These are phyloP conservation scores for Hoplias malabaricus DNA, from an alignment of 2,113 vertebrate species.

Conservation along the genomic window DNA sequence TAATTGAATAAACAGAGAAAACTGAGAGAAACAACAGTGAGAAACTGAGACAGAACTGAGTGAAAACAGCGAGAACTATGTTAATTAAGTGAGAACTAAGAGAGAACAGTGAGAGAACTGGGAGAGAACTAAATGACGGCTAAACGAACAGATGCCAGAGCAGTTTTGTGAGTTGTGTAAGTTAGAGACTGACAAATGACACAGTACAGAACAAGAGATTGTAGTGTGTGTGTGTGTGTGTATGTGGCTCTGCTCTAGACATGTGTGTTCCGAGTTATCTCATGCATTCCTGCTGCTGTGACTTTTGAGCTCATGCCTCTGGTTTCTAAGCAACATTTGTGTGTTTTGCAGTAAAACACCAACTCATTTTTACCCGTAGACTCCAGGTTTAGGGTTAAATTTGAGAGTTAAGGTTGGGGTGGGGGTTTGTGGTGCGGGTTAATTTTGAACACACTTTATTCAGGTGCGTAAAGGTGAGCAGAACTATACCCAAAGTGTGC, in stretches of 20 bases:
- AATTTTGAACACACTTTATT: too few species aligned
- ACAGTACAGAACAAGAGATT: neutral
- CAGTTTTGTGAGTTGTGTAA: neutral
- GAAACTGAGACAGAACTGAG: too few species aligned
- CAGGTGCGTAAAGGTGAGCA: too few species aligned
- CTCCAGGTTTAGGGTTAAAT: neutral
- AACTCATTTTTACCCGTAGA: neutral
- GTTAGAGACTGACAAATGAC: neutral
- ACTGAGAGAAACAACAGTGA: too few species aligned
- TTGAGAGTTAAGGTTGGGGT: too few species aligned
- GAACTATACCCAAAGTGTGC: too few species aligned
- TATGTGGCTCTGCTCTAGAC: slow-evolving; percentile 6
- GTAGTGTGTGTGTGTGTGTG: neutral
- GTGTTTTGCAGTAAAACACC: neutral
- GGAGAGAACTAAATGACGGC: too few species aligned
- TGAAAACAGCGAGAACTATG: too few species aligned
- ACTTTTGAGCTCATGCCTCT: slow-evolving; percentile 46
- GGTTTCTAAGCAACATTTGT: slow-evolving; percentile 41
- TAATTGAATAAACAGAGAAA: too few species aligned
- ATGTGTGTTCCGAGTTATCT: neutral
- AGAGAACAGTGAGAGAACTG: neutral
- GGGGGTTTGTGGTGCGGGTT: too few species aligned
- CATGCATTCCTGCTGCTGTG: slow-evolving; percentile 43
- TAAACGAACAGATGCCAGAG: neutral
- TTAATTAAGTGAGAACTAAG: too few species aligned